Conservation (phyloP, 2,888 invertebrate species). For the Amorpha juglandis region DNA sequence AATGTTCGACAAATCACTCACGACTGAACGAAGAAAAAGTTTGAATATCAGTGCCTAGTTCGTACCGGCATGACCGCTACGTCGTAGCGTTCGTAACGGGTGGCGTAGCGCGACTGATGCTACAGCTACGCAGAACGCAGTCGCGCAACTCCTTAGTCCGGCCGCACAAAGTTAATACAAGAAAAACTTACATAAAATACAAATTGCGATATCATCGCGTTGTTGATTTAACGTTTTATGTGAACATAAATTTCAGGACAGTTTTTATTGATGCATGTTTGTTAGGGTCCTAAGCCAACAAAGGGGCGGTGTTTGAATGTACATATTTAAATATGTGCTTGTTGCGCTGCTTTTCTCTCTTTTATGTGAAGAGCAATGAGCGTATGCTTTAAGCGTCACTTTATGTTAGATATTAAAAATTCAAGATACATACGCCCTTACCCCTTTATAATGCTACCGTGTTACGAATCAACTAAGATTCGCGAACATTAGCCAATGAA, state of each 20-base stretch:
- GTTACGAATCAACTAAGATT: too few relatives aligned
- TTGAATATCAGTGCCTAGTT: slow-evolving; percentile 45
- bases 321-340: not conserved
- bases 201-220: slow-evolving; percentile 40
- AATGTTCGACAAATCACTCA: slow-evolving; percentile 20
- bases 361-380: not conserved
- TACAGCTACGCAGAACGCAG: slow-evolving; percentile 54
- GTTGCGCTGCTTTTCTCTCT: not conserved
- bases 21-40: slow-evolving; percentile 40
- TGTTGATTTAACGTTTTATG: slow-evolving; percentile 35
- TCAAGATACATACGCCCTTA: not conserved
- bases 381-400: not conserved
- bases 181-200: slow-evolving; percentile 47
- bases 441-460: not conserved
- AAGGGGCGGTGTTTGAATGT: slow-evolving; percentile 30
- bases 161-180: slow-evolving; percentile 34
- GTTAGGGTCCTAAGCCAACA: slow-evolving; percentile 42
- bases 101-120: slow-evolving; percentile 67
- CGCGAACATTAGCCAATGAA: too few relatives aligned
- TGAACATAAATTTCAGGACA: slow-evolving; percentile 34
- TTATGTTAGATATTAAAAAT: not conserved
- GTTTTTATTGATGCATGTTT: slow-evolving; percentile 20
- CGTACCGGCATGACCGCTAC: slow-evolving; percentile 42
- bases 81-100: slow-evolving; percentile 63
- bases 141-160: slow-evolving; percentile 68